Evolutionary conservation across 1,140 invertebrate genomes (phyloP).

Genomic region (Drosophila littoralis): DNA sequence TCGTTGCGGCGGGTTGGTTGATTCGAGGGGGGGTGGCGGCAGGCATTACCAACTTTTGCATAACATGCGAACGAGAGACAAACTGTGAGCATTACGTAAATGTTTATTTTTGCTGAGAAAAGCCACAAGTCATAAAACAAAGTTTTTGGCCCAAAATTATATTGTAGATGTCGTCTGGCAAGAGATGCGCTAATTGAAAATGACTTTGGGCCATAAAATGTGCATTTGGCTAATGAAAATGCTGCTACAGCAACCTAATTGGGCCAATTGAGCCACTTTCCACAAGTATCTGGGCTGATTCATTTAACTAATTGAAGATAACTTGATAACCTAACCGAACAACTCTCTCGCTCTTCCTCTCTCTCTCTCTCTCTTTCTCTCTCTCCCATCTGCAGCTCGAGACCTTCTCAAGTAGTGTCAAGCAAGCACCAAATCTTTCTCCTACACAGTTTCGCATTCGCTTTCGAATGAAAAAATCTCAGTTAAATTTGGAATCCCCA

Average conservation of each 20-base stretch:
- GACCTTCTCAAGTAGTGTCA: slow-evolving; percentile 8
- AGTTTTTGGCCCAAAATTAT: slow-evolving; percentile 67
- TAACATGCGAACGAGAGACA: slow-evolving; percentile 60
- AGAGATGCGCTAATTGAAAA: slow-evolving; percentile 66
- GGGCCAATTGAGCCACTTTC: slow-evolving; percentile 40
- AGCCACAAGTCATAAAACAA: slow-evolving; percentile 73
- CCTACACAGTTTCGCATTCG: too few relatives aligned
- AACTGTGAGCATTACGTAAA: slow-evolving; percentile 75
- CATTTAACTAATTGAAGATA: slow-evolving; percentile 27
- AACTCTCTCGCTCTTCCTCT: too few relatives aligned
- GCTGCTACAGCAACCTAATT: slow-evolving; percentile 19
- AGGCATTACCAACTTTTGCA: slow-evolving; percentile 72
- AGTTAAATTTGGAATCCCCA: background rate
- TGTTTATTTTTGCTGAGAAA: slow-evolving; percentile 68
- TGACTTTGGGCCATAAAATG: slow-evolving; percentile 44
- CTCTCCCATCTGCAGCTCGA: background rate
- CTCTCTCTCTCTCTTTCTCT: too few relatives aligned
- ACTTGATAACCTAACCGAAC: slow-evolving; percentile 21
- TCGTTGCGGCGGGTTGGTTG: too few relatives aligned
- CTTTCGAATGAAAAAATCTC: too few relatives aligned
- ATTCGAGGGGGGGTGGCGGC: slow-evolving; percentile 2
- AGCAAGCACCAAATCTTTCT: slow-evolving; percentile 2
- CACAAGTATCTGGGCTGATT: slow-evolving; percentile 7
- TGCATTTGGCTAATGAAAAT: slow-evolving; percentile 50
- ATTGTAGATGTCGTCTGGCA: slow-evolving; percentile 47